Evolutionary conservation across 2,113 vertebrate species (phyloP).

Genomic region (Chloebia gouldiae): DNA sequence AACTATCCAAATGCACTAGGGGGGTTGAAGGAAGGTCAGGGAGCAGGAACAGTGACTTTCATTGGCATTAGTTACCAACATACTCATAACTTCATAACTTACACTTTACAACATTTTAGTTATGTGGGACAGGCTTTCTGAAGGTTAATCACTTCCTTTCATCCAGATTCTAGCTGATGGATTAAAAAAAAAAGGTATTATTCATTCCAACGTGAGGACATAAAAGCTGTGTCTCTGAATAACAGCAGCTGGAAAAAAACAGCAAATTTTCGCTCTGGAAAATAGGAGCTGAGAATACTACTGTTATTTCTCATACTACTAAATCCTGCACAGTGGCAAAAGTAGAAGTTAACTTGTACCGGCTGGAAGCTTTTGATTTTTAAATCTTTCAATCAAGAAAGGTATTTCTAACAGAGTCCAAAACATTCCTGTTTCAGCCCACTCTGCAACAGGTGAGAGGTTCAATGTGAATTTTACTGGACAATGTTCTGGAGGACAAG

Average conservation of each 20-base stretch:
- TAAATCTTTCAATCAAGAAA: neutral
- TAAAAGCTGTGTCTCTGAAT: neutral
- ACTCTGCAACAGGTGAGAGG: neutral
- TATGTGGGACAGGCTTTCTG: neutral
- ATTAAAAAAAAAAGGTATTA: neutral
- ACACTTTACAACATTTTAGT: neutral
- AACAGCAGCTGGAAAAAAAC: conserved; percentile 40
- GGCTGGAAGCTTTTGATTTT: neutral
- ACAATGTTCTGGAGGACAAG: neutral
- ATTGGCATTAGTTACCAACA: neutral
- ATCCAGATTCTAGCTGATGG: neutral
- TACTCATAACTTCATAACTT: neutral
- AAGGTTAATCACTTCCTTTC: neutral
- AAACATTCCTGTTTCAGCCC: neutral
- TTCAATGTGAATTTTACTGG: neutral
- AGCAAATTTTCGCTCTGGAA: neutral
- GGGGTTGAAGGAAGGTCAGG: neutral
- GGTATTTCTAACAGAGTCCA: neutral
- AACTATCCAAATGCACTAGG: neutral
- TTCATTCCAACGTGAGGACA: neutral
- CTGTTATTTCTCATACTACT: neutral
- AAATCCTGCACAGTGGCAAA: neutral
- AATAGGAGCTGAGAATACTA: neutral
- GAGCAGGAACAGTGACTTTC: neutral
- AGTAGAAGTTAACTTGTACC: neutral